Percentiles rank a stretch among this genome's conserved stretches.
Evolutionary conservation across 2,797 vertebrate species (phyloP).

Genomic region (Poecilia gillii): DNA sequence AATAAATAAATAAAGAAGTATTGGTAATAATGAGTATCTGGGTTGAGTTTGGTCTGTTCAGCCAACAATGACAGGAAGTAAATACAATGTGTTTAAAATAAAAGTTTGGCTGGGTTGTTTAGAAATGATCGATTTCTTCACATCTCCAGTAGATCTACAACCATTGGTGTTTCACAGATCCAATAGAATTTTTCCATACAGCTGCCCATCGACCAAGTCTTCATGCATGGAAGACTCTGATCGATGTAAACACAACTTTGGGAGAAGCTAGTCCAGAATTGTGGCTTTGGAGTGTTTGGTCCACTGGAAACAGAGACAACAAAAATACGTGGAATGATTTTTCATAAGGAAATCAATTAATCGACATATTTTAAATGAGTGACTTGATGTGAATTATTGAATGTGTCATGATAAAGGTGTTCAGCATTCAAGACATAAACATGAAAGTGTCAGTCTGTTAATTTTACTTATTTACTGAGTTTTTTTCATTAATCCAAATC

Average conservation of each 20-base stretch:
- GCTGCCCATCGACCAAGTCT: neutral
- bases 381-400: too few species aligned
- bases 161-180: neutral
- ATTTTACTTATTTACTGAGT: too few species aligned
- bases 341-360: neutral
- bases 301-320: neutral
- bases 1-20: neutral
- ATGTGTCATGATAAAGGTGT: too few species aligned
- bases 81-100: neutral
- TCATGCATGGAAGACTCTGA: slow-evolving; percentile 5
- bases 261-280: neutral
- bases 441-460: too few species aligned
- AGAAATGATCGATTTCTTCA: neutral
- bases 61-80: neutral
- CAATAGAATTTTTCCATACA: neutral
- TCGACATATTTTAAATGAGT: too few species aligned
- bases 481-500: neutral
- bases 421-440: too few species aligned
- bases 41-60: neutral
- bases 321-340: neutral
- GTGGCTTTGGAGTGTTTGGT: neutral
- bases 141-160: neutral
- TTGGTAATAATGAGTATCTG: neutral
- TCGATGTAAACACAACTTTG: neutral
- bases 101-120: neutral